Evolutionary conservation across 2,888 invertebrate species (phyloP), one percentile per base, ranked within the genome.

Genomic region (Pharmacophagus antenor): DNA sequence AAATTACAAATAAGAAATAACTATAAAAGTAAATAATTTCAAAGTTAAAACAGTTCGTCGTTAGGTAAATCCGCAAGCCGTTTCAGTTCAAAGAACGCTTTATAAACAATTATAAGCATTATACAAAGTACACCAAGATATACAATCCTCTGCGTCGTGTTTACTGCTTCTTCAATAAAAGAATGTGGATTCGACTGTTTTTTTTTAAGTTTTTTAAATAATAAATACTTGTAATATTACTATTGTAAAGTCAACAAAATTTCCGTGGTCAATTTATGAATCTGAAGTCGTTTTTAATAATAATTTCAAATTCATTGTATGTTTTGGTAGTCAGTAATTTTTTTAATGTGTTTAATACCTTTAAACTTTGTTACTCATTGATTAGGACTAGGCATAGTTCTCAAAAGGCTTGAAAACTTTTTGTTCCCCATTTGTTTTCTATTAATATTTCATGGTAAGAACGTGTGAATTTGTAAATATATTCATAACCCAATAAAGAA

Each of bases 1-100:
- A 63, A 66, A 65, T 66, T 49, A 60, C n/a, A 76, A 66, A 72
- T 77, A 77, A 67, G 63, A 62, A n/a, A 56, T 63, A 65, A 63
- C 65, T 81, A 84, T 60, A 85, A 83, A 85, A 83, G 84, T 84
- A 86, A 85, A 80, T n/a, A 70, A 76, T 84, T 76, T 78, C 79
- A 81, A 82, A 81, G 79, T 79, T 77, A 80, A 82, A 72, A 81
- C 69, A 76, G 70, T 70, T 20, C 73, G 79, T 80, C 73, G 76
- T 69, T 62, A 63, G 62, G 59, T 58, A 57, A 63, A 59, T 60
- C 61, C 20, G 60, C 56, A 54, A 58, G 55, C 51, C 48, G 59
- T 61, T 56, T 61, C 21, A 41, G 49, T 64, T 44, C 44, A 31
- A 52, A 37, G 25, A 50, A 15, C 12, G 17, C 42, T 55, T 50